These are phyloP conservation scores for Heterodera carotae DNA, from an alignment of 1,140 invertebrate genomes.

Conservation along the genomic window DNA sequence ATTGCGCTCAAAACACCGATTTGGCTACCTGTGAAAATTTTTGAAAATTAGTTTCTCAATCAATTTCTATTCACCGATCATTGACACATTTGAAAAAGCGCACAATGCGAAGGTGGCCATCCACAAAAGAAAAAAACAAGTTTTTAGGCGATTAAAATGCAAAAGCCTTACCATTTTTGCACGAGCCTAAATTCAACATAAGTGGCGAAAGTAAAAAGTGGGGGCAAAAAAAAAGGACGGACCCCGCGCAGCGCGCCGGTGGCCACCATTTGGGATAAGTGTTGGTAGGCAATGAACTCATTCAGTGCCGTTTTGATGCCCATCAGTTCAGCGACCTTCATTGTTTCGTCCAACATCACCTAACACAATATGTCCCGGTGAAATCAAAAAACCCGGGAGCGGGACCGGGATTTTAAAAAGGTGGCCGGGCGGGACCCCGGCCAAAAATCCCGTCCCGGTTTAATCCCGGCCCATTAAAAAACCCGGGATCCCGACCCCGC, in stretches of 20 bases:
- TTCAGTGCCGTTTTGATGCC: conserved; percentile 86
- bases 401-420: too few relatives aligned
- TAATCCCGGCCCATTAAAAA: too few relatives aligned
- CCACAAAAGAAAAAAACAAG: conserved; percentile 69
- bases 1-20: conserved; percentile 26
- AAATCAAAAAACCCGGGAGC: too few relatives aligned
- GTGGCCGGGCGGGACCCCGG: too few relatives aligned
- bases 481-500: too few relatives aligned
- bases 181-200: too few relatives aligned
- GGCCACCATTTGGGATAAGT: conserved; percentile 66
- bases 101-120: conserved; percentile 90
- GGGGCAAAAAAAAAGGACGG: too few relatives aligned
- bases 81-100: conserved; percentile 88
- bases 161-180: too few relatives aligned
- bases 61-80: conserved; percentile 80
- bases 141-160: too few relatives aligned
- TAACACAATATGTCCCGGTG: conserved; percentile 20
- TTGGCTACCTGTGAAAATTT: not conserved
- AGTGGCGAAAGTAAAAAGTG: too few relatives aligned
- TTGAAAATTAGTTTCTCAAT: conserved; percentile 36
- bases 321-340: conserved; percentile 76
- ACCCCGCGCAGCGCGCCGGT: conserved; percentile 63
- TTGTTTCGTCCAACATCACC: conserved; percentile 50
- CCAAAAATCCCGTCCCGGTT: too few relatives aligned
- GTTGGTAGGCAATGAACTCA: conserved; percentile 85